These are phyloP conservation scores for Colletes latitarsis DNA, from an alignment of 1,140 invertebrate genomes.

Conservation along the genomic window DNA sequence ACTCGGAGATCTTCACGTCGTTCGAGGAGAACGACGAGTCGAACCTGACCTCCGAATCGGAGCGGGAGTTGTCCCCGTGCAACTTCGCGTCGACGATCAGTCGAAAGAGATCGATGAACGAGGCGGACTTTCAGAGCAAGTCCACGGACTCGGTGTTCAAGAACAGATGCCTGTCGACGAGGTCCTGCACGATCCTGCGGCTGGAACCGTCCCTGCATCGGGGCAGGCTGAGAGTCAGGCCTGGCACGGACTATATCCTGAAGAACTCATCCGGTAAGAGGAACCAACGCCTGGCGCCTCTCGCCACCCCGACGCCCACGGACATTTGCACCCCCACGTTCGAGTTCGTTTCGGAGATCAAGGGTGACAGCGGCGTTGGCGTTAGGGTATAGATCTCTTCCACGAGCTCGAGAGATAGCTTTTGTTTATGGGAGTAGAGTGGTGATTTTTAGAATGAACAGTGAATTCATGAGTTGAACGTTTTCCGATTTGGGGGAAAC, in stretches of 20 bases:
- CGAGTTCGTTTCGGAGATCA: slow-evolving; percentile 73
- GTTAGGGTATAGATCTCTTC: slow-evolving; percentile 67
- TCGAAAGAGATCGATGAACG: slow-evolving; percentile 41
- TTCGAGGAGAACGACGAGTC: slow-evolving; percentile 74
- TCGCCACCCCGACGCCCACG: slow-evolving; percentile 72
- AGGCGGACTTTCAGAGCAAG: slow-evolving; percentile 66
- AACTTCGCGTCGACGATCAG: slow-evolving; percentile 66
- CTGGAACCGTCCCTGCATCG: slow-evolving; percentile 64
- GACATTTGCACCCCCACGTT: slow-evolving; percentile 75
- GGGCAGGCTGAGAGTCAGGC: slow-evolving; percentile 59
- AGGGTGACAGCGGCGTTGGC: slow-evolving; percentile 69
- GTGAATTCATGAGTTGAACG: no score
- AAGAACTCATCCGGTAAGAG: slow-evolving; percentile 54
- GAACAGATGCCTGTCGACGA: slow-evolving; percentile 43
- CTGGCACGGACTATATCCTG: slow-evolving; percentile 55
- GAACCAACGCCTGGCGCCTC: slow-evolving; percentile 63
- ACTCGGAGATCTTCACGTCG: slow-evolving; percentile 75
- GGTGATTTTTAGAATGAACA: no score
- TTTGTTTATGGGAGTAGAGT: no score
- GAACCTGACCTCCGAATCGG: slow-evolving; percentile 15
- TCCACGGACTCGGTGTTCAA: slow-evolving; percentile 71
- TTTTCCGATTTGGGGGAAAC: no score
- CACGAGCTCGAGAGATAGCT: no score
- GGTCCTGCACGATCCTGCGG: slow-evolving; percentile 59
- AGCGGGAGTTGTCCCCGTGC: slow-evolving; percentile 19